A percentile compares a stretch with the other conserved stretches of the same genome.
These are phyloP conservation scores for Urocolius indicus DNA, from an alignment of 2,113 vertebrate genomes.

Conservation along the genomic window DNA sequence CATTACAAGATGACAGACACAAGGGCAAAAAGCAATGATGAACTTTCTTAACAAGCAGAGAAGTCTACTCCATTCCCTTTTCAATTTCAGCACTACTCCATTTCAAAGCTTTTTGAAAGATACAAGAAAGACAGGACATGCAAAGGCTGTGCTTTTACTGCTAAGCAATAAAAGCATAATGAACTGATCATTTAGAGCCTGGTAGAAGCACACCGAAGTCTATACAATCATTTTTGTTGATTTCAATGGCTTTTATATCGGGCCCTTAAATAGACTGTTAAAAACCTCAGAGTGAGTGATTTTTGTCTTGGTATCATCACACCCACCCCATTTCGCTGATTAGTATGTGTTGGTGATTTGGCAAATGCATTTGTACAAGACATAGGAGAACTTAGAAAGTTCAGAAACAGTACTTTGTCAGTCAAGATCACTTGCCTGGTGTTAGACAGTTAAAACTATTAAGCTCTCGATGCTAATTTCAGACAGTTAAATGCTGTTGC, in stretches of 20 bases:
- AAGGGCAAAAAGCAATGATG: neutral
- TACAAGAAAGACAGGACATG: neutral
- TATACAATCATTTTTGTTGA: neutral
- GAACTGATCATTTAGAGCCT: neutral
- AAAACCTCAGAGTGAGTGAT: neutral
- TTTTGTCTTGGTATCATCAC: neutral
- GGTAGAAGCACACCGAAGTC: conserved; percentile 24
- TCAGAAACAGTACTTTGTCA: conserved; percentile 22
- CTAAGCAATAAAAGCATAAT: conserved; percentile 31
- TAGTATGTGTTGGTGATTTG: neutral
- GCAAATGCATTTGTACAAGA: neutral
- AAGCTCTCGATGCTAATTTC: conserved; percentile 1
- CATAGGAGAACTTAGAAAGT: conserved; percentile 41
- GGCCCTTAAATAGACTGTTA: neutral
- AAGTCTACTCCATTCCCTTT: conserved; percentile 1
- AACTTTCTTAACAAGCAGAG: neutral
- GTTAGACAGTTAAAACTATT: conserved; percentile 35
- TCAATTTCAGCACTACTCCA: neutral
- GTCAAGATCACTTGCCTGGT: conserved; percentile 25
- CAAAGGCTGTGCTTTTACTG: conserved; percentile 39
- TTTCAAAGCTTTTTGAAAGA: neutral
- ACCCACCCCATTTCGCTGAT: neutral
- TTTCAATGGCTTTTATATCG: conserved; percentile 2
- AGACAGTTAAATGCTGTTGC: conserved; percentile 60
- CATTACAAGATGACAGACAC: neutral